Conservation (phyloP, 1,140 invertebrate genomes). For the Drosophila quadrilineata region DNA sequence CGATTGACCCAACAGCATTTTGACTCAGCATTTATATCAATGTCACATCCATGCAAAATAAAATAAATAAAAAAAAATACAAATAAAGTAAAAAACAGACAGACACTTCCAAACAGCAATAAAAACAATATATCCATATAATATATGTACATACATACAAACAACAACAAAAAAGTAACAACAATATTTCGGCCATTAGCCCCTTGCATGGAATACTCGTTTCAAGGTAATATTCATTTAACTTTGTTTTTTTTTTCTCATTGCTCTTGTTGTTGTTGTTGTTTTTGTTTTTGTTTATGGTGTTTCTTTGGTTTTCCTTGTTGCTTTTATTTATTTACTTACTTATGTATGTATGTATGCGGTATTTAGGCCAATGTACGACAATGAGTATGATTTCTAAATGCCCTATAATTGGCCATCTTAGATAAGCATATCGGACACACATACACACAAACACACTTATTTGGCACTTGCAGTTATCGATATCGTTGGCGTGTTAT, state of each 20-base stretch:
- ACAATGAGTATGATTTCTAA: slow-evolving; percentile 26
- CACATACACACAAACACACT: too few relatives aligned
- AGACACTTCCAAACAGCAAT: not conserved
- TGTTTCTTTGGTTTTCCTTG: too few relatives aligned
- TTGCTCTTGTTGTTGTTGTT: slow-evolving; percentile 2
- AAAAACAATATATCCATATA: not conserved
- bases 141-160: too few relatives aligned
- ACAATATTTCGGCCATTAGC: slow-evolving; percentile 42
- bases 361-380: slow-evolving; percentile 36
- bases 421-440: too few relatives aligned
- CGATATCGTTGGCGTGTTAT: too few relatives aligned
- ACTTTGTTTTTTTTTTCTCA: too few relatives aligned
- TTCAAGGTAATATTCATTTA: slow-evolving; percentile 44
- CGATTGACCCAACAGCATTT: slow-evolving; percentile 66
- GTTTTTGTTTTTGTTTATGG: not conserved
- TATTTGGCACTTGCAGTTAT: too few relatives aligned
- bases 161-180: slow-evolving; percentile 6
- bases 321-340: slow-evolving; percentile 6
- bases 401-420: not conserved
- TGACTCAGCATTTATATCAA: slow-evolving; percentile 67
- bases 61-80: not conserved
- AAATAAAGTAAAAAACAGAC: slow-evolving; percentile 20
- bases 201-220: slow-evolving; percentile 32
- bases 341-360: not conserved
- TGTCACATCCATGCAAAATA: slow-evolving; percentile 48